phyloP scores from a whole-genome alignment of 2,888 invertebrate genomes.

The Dryomyza anilis region DNA sequence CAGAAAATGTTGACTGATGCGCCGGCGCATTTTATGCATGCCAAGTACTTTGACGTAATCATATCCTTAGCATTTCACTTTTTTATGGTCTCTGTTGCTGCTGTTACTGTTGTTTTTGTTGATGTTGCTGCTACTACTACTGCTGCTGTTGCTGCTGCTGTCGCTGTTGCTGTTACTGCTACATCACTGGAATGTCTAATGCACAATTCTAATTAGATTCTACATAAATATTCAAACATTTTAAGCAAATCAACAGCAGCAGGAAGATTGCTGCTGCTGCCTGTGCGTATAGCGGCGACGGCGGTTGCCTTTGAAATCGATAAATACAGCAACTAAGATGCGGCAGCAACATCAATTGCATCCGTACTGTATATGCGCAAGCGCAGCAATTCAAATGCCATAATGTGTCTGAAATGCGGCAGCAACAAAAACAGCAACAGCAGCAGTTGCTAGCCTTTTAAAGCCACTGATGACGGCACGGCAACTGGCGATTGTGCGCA shows the following conservation, averaged over 20 bases:
- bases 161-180: not conserved
- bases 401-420: conserved; percentile 1
- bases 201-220: conserved; percentile 18
- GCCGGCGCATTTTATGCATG: not conserved
- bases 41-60: not conserved
- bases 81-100: not conserved
- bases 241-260: not conserved
- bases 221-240: conserved; percentile 7
- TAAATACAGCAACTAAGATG: not conserved
- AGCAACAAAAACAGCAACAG: not conserved
- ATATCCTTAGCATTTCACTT: too few relatives aligned
- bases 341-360: not conserved
- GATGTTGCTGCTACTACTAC: not conserved
- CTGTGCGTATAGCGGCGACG: not conserved
- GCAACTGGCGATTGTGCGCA: not conserved
- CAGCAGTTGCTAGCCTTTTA: not conserved
- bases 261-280: not conserved
- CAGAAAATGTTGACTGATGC: not conserved
- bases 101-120: not conserved
- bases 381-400: conserved; percentile 18
- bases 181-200: not conserved
- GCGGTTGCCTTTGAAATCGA: conserved; percentile 21
- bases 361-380: not conserved
- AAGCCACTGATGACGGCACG: not conserved
- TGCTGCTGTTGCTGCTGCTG: not conserved